Conservation (phyloP, 2,888 invertebrate genomes). For the Mythimna albipuncta region DNA sequence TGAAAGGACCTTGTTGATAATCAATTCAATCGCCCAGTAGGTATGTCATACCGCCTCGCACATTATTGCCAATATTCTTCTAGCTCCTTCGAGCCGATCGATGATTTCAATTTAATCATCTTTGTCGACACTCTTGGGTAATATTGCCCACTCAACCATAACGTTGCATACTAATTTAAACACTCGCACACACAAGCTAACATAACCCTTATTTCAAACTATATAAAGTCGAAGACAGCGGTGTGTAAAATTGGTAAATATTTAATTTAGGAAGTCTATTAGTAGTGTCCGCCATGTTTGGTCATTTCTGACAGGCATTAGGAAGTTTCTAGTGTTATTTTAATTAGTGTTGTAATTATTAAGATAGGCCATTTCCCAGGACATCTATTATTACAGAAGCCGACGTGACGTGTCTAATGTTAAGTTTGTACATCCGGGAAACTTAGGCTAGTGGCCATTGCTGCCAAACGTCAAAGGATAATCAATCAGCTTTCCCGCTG, state of each 20-base stretch:
- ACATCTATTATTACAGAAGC: slow-evolving; percentile 4
- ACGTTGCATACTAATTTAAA: slow-evolving; percentile 33
- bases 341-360: slow-evolving; percentile 29
- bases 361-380: slow-evolving; percentile 26
- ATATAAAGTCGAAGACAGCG: neutral
- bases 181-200: neutral
- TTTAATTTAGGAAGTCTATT: slow-evolving; percentile 27
- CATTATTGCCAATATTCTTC: slow-evolving; percentile 18
- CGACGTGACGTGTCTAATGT: slow-evolving; percentile 6
- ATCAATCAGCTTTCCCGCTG: no score
- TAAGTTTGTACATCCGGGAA: neutral
- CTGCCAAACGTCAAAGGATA: no score
- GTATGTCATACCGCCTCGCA: neutral
- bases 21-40: neutral
- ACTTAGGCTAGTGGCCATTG: neutral
- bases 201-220: neutral
- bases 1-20: no score
- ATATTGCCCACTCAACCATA: slow-evolving; percentile 50
- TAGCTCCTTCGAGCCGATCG: slow-evolving; percentile 21
- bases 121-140: slow-evolving; percentile 53
- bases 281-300: slow-evolving; percentile 35
- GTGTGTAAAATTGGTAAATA: slow-evolving; percentile 24
- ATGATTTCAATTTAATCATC: slow-evolving; percentile 45
- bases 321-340: slow-evolving; percentile 45
- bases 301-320: slow-evolving; percentile 31